Evolutionary conservation across 2,797 vertebrate species (phyloP), one percentile per base, ranked within the genome.

Genomic region (Phaenicophaeus curvirostris): DNA sequence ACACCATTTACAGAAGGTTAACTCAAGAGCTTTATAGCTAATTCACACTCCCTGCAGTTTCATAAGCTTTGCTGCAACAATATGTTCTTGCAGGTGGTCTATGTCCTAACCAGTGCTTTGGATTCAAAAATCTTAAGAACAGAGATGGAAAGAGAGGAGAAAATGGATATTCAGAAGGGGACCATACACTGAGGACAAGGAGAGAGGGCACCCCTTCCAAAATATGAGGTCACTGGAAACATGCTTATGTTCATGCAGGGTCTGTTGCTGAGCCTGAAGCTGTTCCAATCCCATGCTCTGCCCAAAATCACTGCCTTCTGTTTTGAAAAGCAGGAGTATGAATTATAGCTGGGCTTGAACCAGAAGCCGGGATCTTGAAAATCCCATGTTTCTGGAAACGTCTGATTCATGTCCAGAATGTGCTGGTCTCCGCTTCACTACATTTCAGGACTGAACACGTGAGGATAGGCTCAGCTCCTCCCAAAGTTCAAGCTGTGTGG

Each of bases 171-270:
- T 65, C 18, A 35, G 13, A 77, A 44, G n/a, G 21, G 35, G 39
- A 39, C 28, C 44, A 21, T 59, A 51, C n/a, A 14, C 31, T 11
- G 24, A 69, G 21, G 33, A n/a, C 50, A 46, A 41, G 33, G 44
- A 69, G 28, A 46, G 39, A 53, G 46, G 28, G 54, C 54, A 73
- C 33, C 33, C 23, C 75, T 55, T 67, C 42, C 4, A 5, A 73
- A 44, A 54, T 53, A 33, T 25, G 31, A 51, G 27, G n/a, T 17
- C 23, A 13, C 15, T 44, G 71, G 61, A 68, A 77, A 62, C 0
- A 0, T 50, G 24, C 55, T 31, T 23, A 13, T 0, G 2, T 17
- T 53, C 30, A 28, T 41, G 53, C 27, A 39, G 37, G n/a, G 27
- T 37, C 55, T 44, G 61, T 15, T 76, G 54, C 37, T 53, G 69